Evolutionary conservation across 2,797 vertebrate genomes (phyloP).

Genomic region (Miichthys miiuy): DNA sequence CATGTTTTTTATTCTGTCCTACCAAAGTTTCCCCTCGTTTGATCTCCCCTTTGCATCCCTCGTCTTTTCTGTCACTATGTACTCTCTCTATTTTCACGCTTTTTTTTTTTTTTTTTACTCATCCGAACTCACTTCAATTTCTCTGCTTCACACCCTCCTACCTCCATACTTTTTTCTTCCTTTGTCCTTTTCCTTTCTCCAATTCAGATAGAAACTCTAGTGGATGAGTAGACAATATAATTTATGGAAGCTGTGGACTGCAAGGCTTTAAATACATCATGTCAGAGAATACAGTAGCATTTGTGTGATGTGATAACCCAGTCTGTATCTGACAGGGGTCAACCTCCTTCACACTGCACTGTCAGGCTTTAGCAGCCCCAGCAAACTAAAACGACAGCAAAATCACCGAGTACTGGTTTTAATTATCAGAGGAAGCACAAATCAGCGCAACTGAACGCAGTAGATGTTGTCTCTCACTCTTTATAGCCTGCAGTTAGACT

Average conservation of each 20-base stretch:
- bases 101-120: not conserved
- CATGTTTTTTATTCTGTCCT: slow-evolving; percentile 27
- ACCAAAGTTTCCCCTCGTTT: slow-evolving; percentile 50
- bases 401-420: slow-evolving; percentile 35
- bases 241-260: slow-evolving; percentile 10
- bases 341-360: slow-evolving; percentile 6
- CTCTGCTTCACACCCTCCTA: slow-evolving; percentile 1
- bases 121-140: not conserved
- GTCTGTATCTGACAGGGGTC: slow-evolving; percentile 15
- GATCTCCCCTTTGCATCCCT: slow-evolving; percentile 39
- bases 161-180: not conserved
- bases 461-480: slow-evolving; percentile 20
- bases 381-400: slow-evolving; percentile 22
- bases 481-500: slow-evolving; percentile 46
- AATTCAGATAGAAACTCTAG: slow-evolving; percentile 7
- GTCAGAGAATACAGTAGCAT: slow-evolving; percentile 1
- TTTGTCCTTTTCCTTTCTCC: not conserved
- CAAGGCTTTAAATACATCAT: slow-evolving; percentile 4
- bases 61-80: not conserved
- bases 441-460: slow-evolving; percentile 33
- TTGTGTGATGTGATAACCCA: slow-evolving; percentile 12
- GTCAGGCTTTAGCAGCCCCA: not conserved
- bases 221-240: slow-evolving; percentile 1
- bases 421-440: slow-evolving; percentile 48
- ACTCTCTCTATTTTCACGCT: not conserved